Conservation (phyloP, 2,888 invertebrate species). For the Cinara cedri region DNA sequence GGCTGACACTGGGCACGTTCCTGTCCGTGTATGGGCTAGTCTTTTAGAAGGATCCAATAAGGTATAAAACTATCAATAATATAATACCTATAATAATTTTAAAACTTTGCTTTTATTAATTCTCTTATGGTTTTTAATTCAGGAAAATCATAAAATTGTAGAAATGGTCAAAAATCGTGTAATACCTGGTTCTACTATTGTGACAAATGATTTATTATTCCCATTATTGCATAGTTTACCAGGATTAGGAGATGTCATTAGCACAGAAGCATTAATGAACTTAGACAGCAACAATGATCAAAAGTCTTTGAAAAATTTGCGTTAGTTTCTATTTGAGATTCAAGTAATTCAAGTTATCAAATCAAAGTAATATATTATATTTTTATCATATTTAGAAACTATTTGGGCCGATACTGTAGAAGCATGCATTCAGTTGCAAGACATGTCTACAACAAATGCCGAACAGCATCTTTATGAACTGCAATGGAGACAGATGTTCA, state of each 20-base stretch:
- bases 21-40: conserved; percentile 65
- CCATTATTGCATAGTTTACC: conserved; percentile 59
- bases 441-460: conserved; percentile 62
- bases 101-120: background rate
- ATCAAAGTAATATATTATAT: background rate
- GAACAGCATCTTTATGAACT: conserved; percentile 63
- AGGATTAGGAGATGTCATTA: conserved; percentile 62
- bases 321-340: conserved; percentile 60
- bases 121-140: background rate
- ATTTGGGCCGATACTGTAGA: conserved; percentile 73
- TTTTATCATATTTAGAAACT: conserved; percentile 64
- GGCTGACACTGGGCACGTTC: conserved; percentile 67
- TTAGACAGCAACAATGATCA: conserved; percentile 64
- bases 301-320: conserved; percentile 64
- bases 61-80: conserved; percentile 62
- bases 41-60: conserved; percentile 62
- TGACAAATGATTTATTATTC: conserved; percentile 62
- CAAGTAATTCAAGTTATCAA: background rate
- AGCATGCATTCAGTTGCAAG: conserved; percentile 68
- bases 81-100: background rate
- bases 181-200: conserved; percentile 63
- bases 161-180: conserved; percentile 64
- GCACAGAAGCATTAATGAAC: conserved; percentile 64
- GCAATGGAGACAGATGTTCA: conserved; percentile 65
- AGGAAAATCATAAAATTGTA: conserved; percentile 57